Conservation (phyloP, 2,113 vertebrate species). For the Oncorhynchus gorbuscha region DNA sequence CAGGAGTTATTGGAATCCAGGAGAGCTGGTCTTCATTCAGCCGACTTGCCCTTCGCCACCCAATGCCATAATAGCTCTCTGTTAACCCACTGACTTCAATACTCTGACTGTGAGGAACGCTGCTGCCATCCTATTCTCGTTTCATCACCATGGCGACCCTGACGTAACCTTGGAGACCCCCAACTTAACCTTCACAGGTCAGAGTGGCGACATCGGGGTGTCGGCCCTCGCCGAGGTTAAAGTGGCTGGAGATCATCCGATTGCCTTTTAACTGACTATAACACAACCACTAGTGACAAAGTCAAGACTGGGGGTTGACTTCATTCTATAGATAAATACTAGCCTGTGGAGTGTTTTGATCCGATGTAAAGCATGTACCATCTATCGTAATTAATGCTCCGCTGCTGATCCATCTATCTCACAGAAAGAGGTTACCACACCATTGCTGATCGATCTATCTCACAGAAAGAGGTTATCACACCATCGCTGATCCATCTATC, state of each 20-base stretch:
- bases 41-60: not conserved
- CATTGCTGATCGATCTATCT: too few species aligned
- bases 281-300: too few species aligned
- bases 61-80: not conserved
- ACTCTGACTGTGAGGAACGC: not conserved
- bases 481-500: too few species aligned
- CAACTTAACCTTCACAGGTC: not conserved
- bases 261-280: not conserved
- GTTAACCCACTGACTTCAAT: not conserved
- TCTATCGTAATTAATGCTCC: too few species aligned
- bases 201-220: not conserved
- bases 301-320: not conserved
- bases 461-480: too few species aligned
- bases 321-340: not conserved
- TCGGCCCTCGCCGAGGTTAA: not conserved
- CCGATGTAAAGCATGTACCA: too few species aligned
- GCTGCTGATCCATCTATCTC: too few species aligned
- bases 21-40: not conserved
- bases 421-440: too few species aligned
- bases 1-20: not conserved
- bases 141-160: conserved; percentile 3
- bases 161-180: too few species aligned
- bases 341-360: too few species aligned
- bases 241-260: not conserved
- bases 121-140: not conserved